Percentiles rank a stretch among this genome's conserved stretches.
phyloP scores from a whole-genome alignment of 2,113 vertebrate species.

The Dasypus novemcinctus region DNA sequence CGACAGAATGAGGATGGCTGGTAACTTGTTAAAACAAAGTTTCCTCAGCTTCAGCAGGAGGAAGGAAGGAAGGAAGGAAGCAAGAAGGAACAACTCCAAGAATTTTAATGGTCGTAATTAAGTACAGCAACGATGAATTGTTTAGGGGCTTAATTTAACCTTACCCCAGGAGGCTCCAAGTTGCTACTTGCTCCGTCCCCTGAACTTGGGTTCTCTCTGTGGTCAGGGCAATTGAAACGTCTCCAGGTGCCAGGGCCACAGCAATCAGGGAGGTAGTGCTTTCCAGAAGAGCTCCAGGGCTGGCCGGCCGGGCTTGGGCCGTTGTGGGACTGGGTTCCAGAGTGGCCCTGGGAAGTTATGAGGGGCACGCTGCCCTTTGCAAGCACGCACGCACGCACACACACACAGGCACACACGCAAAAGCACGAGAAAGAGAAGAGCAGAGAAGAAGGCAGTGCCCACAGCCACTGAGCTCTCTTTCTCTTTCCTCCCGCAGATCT shows the following conservation, averaged over 20 bases:
- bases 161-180: constrained; percentile 84
- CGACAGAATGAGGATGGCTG: constrained; percentile 80
- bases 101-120: constrained; percentile 93
- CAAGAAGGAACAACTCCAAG: constrained; percentile 91
- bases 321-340: background rate
- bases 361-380: background rate
- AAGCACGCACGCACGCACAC: background rate
- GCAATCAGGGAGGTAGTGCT: background rate
- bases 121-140: constrained; percentile 89
- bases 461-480: constrained; percentile 41
- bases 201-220: constrained; percentile 81
- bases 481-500: constrained; percentile 86
- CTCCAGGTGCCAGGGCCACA: constrained; percentile 67
- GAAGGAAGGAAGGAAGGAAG: constrained; percentile 85
- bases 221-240: constrained; percentile 75
- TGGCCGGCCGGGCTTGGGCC: background rate
- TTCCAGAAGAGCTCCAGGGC: constrained; percentile 25
- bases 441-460: background rate
- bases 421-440: background rate
- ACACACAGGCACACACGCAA: background rate
- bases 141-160: constrained; percentile 88
- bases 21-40: constrained; percentile 88
- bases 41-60: constrained; percentile 83
- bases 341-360: background rate
- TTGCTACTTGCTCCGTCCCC: constrained; percentile 88